Conservation (phyloP, 2,113 vertebrate species). For the Stegostoma tigrinum region DNA sequence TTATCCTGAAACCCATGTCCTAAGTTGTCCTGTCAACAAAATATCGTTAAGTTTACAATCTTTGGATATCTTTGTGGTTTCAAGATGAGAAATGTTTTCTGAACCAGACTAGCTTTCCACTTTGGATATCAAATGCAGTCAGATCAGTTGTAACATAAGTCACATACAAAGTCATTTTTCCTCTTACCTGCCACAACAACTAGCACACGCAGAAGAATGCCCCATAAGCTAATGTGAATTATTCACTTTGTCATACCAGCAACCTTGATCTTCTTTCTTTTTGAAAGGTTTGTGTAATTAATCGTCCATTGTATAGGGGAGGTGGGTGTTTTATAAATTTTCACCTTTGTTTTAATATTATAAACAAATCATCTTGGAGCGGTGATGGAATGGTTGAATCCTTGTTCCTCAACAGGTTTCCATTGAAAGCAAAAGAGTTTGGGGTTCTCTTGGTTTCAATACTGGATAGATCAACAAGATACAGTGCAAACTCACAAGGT, state of each 20-base stretch:
- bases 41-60: not conserved
- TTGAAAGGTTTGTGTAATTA: not conserved
- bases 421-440: not conserved
- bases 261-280: not conserved
- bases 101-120: not conserved
- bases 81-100: not conserved
- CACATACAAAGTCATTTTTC: not conserved
- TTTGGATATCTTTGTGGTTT: not conserved
- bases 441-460: not conserved
- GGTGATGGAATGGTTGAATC: not conserved
- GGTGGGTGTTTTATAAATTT: not conserved
- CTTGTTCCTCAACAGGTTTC: not conserved
- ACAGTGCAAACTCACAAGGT: too few species aligned
- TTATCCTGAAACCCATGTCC: too few species aligned
- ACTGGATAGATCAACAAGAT: not conserved
- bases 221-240: not conserved
- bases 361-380: not conserved
- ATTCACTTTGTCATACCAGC: not conserved
- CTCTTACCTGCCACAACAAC: not conserved
- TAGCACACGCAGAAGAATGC: not conserved
- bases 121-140: not conserved
- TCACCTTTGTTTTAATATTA: not conserved
- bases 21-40: not conserved
- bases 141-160: not conserved
- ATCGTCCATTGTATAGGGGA: too few species aligned